These are phyloP conservation scores for Eupithecia inturbata DNA, from an alignment of 2,888 invertebrate species.

Conservation along the genomic window DNA sequence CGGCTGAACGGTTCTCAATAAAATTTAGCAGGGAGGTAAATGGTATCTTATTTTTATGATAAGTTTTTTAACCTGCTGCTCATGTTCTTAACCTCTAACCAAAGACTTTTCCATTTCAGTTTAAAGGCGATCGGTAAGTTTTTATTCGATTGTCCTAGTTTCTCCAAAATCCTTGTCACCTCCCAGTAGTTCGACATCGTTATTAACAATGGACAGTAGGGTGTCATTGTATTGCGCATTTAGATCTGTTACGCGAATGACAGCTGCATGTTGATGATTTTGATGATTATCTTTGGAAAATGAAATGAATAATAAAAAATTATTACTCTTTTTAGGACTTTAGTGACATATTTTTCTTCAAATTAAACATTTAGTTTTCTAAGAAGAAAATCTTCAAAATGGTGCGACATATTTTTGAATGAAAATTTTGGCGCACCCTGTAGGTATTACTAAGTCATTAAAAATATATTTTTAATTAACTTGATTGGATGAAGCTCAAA, in stretches of 20 bases:
- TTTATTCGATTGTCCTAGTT: neutral
- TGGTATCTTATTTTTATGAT: no score
- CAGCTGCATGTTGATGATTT: conserved; percentile 17
- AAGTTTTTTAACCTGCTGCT: no score
- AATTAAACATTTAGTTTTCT: neutral
- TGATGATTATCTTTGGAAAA: conserved; percentile 19
- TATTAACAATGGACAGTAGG: conserved; percentile 33
- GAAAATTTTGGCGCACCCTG: no score
- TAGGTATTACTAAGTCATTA: no score
- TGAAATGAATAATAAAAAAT: neutral
- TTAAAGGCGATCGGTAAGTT: neutral
- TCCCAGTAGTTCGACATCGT: conserved; percentile 24
- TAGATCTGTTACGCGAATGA: conserved; percentile 25
- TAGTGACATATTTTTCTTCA: neutral
- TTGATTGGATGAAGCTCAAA: no score
- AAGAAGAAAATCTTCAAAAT: neutral
- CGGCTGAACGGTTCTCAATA: no score
- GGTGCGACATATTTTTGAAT: no score
- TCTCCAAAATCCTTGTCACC: conserved; percentile 13
- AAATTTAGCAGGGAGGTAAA: no score
- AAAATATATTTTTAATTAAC: no score
- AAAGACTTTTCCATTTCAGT: neutral
- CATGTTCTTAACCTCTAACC: no score
- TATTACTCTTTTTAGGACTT: neutral
- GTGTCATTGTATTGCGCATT: conserved; percentile 30